Conservation (phyloP, 2,797 vertebrate species). For the Naso thynnoides region DNA sequence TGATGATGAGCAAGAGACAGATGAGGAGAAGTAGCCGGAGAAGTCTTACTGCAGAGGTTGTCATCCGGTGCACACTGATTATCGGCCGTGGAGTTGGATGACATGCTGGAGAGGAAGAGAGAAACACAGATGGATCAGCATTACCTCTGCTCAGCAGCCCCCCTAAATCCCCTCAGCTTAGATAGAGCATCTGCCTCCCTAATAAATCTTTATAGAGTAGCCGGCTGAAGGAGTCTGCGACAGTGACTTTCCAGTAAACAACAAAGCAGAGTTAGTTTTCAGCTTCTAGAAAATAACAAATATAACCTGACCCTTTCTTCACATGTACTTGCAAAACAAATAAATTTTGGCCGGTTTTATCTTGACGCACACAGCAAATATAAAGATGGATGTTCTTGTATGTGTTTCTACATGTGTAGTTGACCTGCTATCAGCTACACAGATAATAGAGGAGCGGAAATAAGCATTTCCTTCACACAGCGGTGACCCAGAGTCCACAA, state of each 20-base stretch:
- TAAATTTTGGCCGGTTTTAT: conserved; percentile 13
- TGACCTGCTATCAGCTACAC: conserved; percentile 4
- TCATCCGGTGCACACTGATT: conserved; percentile 62
- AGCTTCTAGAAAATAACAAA: no score
- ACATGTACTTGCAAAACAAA: neutral
- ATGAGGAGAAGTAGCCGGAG: neutral
- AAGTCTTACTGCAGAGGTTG: conserved; percentile 78
- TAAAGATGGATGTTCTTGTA: neutral
- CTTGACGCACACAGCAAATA: neutral
- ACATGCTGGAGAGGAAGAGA: conserved; percentile 78
- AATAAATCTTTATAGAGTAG: neutral
- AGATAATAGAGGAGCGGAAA: conserved; percentile 8
- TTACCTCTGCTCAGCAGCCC: conserved; percentile 56
- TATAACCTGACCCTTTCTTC: neutral
- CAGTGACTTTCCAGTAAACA: neutral
- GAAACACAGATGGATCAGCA: conserved; percentile 27
- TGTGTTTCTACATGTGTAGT: neutral
- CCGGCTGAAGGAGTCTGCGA: neutral
- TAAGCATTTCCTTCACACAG: conserved; percentile 15
- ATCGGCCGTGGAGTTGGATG: conserved; percentile 64
- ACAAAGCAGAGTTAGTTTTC: no score
- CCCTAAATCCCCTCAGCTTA: conserved; percentile 32
- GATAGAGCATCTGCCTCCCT: conserved; percentile 6
- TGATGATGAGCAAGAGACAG: neutral
- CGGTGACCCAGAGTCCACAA: neutral